Conservation (phyloP, 2,888 invertebrate species). For the Diaprepes abbreviatus region DNA sequence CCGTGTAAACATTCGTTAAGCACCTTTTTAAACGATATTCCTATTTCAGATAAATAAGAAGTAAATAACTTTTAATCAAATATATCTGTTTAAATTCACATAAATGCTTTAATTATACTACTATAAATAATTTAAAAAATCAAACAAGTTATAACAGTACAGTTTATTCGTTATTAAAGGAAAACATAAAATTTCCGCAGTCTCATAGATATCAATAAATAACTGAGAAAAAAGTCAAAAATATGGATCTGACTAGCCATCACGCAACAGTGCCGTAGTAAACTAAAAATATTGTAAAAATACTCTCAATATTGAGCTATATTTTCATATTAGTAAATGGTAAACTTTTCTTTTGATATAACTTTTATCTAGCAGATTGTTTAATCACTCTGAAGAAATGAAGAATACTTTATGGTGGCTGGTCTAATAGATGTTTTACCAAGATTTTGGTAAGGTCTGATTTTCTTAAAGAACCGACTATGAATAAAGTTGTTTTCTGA, state of each 20-base stretch:
- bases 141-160: slow-evolving; percentile 42
- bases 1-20: too few species aligned
- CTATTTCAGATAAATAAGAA: slow-evolving; percentile 3
- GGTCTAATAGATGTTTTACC: background rate
- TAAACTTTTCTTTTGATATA: slow-evolving; percentile 4
- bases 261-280: slow-evolving; percentile 28
- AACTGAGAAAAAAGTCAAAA: slow-evolving; percentile 48
- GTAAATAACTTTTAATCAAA: background rate
- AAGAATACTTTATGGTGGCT: background rate
- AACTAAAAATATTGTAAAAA: slow-evolving; percentile 23
- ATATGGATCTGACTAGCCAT: slow-evolving; percentile 45
- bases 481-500: too few species aligned
- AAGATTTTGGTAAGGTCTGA: too few species aligned
- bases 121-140: slow-evolving; percentile 42
- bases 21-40: too few species aligned
- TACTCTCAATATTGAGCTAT: slow-evolving; percentile 10
- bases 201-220: slow-evolving; percentile 54
- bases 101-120: slow-evolving; percentile 36
- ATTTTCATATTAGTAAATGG: background rate
- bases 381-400: background rate
- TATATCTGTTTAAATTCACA: slow-evolving; percentile 9
- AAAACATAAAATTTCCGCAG: slow-evolving; percentile 51
- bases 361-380: background rate
- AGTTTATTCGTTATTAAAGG: slow-evolving; percentile 46
- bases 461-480: too few species aligned